These are phyloP conservation scores for Scaptomyza hsui DNA, from an alignment of 1,140 invertebrate species.

Conservation along the genomic window DNA sequence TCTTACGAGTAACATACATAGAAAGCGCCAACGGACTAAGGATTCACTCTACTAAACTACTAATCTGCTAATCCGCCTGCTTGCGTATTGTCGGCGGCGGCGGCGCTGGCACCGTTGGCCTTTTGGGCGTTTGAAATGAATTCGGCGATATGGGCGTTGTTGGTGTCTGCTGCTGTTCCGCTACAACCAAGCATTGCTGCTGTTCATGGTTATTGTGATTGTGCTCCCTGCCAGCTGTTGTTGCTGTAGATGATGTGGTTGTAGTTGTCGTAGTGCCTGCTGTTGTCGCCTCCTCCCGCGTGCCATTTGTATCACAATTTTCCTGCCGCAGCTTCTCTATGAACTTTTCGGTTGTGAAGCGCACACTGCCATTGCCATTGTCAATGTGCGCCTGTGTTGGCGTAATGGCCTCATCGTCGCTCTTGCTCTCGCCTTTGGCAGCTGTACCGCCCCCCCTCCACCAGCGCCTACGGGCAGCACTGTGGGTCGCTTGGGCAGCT, in stretches of 20 bases:
- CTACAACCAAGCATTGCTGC: not conserved
- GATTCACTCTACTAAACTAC: slow-evolving; percentile 41
- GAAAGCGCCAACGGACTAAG: slow-evolving; percentile 45
- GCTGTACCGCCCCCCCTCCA: not conserved
- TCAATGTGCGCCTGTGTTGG: slow-evolving; percentile 64
- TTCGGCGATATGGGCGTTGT: slow-evolving; percentile 78
- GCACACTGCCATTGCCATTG: slow-evolving; percentile 62
- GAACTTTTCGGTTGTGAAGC: slow-evolving; percentile 71
- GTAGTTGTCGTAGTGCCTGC: not conserved
- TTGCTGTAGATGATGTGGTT: slow-evolving; percentile 3
- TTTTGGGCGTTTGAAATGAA: slow-evolving; percentile 79
- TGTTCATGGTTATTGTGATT: slow-evolving; percentile 12
- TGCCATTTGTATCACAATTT: slow-evolving; percentile 68
- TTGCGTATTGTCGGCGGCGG: slow-evolving; percentile 77
- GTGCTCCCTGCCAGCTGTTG: not conserved
- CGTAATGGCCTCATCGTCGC: slow-evolving; percentile 70
- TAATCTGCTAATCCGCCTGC: slow-evolving; percentile 49
- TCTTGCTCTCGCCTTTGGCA: slow-evolving; percentile 51
- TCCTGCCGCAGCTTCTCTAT: slow-evolving; percentile 71
- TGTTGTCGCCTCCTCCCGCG: slow-evolving; percentile 37
- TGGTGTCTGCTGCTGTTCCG: slow-evolving; percentile 43
- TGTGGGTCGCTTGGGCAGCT: slow-evolving; percentile 72
- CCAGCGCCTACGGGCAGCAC: slow-evolving; percentile 50
- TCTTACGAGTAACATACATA: slow-evolving; percentile 66
- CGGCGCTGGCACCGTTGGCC: slow-evolving; percentile 80